Conservation (phyloP, 2,797 vertebrate genomes). For the Gallinago solitaria region DNA sequence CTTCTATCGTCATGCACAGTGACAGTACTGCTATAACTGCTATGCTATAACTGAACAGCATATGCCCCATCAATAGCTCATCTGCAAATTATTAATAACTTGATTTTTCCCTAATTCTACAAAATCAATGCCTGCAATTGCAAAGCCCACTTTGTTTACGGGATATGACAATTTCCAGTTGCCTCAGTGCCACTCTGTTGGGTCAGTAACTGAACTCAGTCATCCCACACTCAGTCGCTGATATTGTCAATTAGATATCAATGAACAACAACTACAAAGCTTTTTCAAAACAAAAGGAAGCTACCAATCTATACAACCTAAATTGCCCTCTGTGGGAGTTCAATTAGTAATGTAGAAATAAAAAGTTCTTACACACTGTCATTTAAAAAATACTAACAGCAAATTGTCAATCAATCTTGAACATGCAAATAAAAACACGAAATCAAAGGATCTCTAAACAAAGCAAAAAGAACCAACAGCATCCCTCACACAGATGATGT, state of each 20-base stretch:
- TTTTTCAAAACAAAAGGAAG: not conserved
- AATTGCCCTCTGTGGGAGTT: not conserved
- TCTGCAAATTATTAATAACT: not conserved
- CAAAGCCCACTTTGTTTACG: not conserved
- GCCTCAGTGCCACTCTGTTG: not conserved
- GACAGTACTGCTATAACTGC: not conserved
- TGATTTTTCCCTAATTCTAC: not conserved
- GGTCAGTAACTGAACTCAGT: not conserved
- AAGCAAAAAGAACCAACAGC: not conserved
- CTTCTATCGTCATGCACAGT: not conserved
- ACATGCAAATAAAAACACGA: not conserved
- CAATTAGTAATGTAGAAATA: not conserved
- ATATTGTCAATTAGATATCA: not conserved
- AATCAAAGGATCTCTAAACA: not conserved
- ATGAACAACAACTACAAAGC: not conserved
- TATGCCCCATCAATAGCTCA: not conserved
- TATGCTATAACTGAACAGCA: not conserved
- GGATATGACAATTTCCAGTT: too few relatives aligned
- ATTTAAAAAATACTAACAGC: not conserved
- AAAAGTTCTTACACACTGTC: not conserved
- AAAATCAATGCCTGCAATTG: not conserved
- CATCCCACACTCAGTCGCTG: not conserved
- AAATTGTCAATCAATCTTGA: not conserved
- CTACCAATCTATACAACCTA: not conserved
- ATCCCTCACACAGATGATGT: not conserved